Conservation (phyloP, 2,888 invertebrate species). For the Hyles lineata region DNA sequence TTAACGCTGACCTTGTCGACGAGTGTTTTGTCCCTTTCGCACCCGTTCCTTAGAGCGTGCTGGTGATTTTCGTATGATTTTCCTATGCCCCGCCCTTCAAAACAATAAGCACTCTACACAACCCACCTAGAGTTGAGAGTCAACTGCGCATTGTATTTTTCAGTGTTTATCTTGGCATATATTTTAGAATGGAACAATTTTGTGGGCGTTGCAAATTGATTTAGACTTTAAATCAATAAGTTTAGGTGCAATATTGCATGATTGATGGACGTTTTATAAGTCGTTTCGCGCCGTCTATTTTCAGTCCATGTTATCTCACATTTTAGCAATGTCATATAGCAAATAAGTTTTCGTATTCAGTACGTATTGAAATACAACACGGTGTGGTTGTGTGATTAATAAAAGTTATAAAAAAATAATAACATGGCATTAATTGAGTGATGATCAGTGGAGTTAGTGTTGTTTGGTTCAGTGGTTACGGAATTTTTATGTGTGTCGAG, state of each 20-base stretch:
- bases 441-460: neutral
- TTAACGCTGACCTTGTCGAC: conserved; percentile 69
- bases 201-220: conserved; percentile 36
- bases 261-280: conserved; percentile 33
- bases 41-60: conserved; percentile 49
- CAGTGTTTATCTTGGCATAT: conserved; percentile 70
- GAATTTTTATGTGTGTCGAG: neutral
- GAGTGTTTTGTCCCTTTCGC: conserved; percentile 60
- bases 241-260: conserved; percentile 47
- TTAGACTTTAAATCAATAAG: conserved; percentile 38
- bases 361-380: conserved; percentile 33
- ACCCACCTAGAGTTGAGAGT: conserved; percentile 50
- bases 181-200: conserved; percentile 48
- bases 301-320: conserved; percentile 72
- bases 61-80: conserved; percentile 73
- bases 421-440: conserved; percentile 9
- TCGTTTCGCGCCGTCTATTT: conserved; percentile 41
- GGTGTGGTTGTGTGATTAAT: neutral
- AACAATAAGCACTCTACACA: conserved; percentile 52
- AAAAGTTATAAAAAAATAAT: neutral
- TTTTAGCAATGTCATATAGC: conserved; percentile 80
- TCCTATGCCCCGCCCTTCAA: conserved; percentile 55
- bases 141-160: conserved; percentile 51
- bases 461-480: neutral
- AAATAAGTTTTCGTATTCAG: conserved; percentile 60